A percentile compares a stretch with the other conserved stretches of the same genome.
Conservation (phyloP, 1,140 invertebrate genomes). For the Papilio machaon region DNA sequence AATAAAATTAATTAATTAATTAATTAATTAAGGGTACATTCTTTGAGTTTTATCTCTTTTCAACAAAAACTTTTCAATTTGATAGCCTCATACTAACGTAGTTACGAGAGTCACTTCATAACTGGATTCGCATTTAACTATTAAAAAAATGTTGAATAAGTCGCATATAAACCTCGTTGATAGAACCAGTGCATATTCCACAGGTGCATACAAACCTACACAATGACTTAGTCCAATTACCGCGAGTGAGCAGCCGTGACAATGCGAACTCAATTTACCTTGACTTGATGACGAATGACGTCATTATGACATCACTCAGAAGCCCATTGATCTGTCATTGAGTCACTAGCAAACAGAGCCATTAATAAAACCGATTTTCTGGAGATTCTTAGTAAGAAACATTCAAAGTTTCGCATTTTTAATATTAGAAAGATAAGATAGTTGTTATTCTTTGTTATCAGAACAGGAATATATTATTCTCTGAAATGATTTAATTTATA, state of each 20-base stretch:
- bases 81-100: not conserved
- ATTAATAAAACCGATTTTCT: not conserved
- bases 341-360: not conserved
- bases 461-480: not conserved
- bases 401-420: too few relatives aligned
- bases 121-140: not conserved
- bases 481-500: not conserved
- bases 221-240: slow-evolving; percentile 25
- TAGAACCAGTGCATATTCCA: not conserved
- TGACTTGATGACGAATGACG: slow-evolving; percentile 5
- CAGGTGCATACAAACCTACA: slow-evolving; percentile 15
- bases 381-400: too few relatives aligned
- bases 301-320: slow-evolving; percentile 8
- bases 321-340: slow-evolving; percentile 5
- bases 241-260: not conserved
- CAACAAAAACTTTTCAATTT: not conserved
- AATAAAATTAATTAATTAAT: too few relatives aligned
- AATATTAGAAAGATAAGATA: too few relatives aligned
- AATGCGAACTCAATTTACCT: slow-evolving; percentile 1
- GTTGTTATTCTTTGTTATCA: not conserved
- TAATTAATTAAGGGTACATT: too few relatives aligned
- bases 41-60: too few relatives aligned
- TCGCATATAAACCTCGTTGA: not conserved
- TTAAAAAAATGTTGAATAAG: not conserved
- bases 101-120: not conserved